Evolutionary conservation across 2,888 invertebrate species (phyloP).

Genomic region (Lycaena phlaeas): DNA sequence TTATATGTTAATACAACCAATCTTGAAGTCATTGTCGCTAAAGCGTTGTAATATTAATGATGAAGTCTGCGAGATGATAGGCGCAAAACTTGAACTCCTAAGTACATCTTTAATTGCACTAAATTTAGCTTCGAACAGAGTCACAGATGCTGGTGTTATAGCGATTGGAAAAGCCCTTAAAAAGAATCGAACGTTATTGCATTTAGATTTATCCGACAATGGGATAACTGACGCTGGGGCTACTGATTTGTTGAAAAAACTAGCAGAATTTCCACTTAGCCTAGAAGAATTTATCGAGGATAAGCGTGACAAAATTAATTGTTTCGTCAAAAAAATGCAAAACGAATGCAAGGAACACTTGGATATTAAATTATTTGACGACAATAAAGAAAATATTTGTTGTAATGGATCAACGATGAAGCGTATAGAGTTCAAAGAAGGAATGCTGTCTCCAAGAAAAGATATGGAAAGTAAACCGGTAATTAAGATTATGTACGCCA

Average conservation of each 20-base stretch:
- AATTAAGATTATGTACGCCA: constrained; percentile 27
- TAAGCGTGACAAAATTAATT: constrained; percentile 21
- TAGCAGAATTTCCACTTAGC: constrained; percentile 32
- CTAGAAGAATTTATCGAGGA: constrained; percentile 23
- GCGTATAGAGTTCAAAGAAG: too few relatives aligned
- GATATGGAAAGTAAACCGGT: constrained; percentile 23
- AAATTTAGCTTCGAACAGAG: constrained; percentile 35
- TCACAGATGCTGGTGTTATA: constrained; percentile 33
- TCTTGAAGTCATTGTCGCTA: constrained; percentile 35
- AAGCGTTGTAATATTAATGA: constrained; percentile 36
- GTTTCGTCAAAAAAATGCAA: constrained; percentile 20
- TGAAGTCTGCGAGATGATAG: constrained; percentile 27
- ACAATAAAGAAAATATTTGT: constrained; percentile 7
- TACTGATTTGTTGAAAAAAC: constrained; percentile 25
- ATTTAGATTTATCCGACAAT: constrained; percentile 41
- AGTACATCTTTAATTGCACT: constrained; percentile 26
- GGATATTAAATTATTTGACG: constrained; percentile 3
- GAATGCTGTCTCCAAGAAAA: too few relatives aligned
- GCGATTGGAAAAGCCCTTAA: constrained; percentile 30
- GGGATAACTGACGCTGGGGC: constrained; percentile 33
- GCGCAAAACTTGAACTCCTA: constrained; percentile 25
- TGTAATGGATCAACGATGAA: too few relatives aligned
- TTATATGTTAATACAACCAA: constrained; percentile 29
- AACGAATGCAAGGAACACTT: constrained; percentile 22
- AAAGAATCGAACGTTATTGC: constrained; percentile 33